Base-by-base conservation (phyloP, 2,888 invertebrate species). In the Acronicta aceris region DNA sequence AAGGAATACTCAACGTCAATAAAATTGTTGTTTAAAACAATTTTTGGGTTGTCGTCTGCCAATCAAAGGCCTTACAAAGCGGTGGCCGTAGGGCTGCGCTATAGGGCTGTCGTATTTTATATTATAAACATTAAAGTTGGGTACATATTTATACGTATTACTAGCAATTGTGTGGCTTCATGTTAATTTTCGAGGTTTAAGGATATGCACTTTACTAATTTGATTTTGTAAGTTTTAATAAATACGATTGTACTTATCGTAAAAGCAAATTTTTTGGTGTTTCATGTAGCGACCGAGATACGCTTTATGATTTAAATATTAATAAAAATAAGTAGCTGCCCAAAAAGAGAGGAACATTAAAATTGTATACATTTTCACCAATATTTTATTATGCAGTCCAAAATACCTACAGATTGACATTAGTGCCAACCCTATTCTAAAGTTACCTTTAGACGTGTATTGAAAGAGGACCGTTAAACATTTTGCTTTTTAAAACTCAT, bases 41-140 rank as follows among this genome's bases (percentile, higher is more conserved):
- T 83, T 86, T 85, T 81, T 78, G 79, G 76, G 80, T 83, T 83
- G 82, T 84, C 83, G 78, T 86, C 81, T 88, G 86, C 81, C 87
- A 88, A 88, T 89, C 87, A 88, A 79, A 74, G 48, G 76, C 45
- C 54, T 58, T 66, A 82, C 84, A 87, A 88, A 88, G 86, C 65
- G 72, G 59, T 66, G 58, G 82, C 85, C 79, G 56, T 73, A 55
- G 79, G 79, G 66, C 64, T 42, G 48, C 36, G 15, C n/a, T n/a
- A 17, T 25, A 76, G 70, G 65, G 70, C 12, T 76, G 70, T 30
- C 60, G n/a, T 21, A 36, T n/a, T 17, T 21, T 6, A 30, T 49
- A 21, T 45, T 41, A 53, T 42, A 21, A 9, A 21, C 5, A 9
- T 5, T 0, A 43, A 43, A 21, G 12, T 16, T 21, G 21, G 21